Evolutionary conservation across 2,888 invertebrate genomes (phyloP).

Genomic region (Axea sp.): DNA sequence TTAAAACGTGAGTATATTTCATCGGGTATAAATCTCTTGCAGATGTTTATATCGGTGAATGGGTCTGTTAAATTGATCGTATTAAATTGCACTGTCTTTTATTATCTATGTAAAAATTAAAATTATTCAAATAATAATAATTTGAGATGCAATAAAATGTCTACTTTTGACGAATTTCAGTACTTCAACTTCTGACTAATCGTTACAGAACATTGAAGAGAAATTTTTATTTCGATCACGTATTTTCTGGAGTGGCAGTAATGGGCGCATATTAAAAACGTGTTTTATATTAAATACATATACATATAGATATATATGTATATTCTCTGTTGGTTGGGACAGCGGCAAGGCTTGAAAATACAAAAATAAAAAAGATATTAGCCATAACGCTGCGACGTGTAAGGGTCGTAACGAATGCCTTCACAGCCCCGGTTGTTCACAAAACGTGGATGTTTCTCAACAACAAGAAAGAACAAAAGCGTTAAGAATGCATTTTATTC

Average conservation of each 20-base stretch:
- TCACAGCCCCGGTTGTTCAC: constrained; percentile 31
- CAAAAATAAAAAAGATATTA: constrained; percentile 60
- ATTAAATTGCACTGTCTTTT: too few relatives aligned
- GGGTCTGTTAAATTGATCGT: not conserved
- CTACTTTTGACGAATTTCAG: constrained; percentile 1
- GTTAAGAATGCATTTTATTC: constrained; percentile 58
- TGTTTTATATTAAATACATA: constrained; percentile 55
- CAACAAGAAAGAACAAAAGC: constrained; percentile 54
- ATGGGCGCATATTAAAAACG: constrained; percentile 61
- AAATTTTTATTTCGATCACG: constrained; percentile 59
- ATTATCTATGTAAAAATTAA: too few relatives aligned
- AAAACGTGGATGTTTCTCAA: constrained; percentile 34
- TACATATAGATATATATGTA: constrained; percentile 31
- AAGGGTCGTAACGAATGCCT: constrained; percentile 60
- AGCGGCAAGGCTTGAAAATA: constrained; percentile 37
- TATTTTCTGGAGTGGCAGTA: constrained; percentile 50
- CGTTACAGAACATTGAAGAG: constrained; percentile 12
- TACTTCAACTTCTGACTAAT: constrained; percentile 33
- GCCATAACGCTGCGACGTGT: constrained; percentile 54
- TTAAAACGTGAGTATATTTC: constrained; percentile 14
- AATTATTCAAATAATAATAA: too few relatives aligned
- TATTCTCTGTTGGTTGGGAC: constrained; percentile 30
- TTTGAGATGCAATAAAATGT: constrained; percentile 20
- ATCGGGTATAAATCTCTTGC: constrained; percentile 11
- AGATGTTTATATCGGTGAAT: constrained; percentile 16